phyloP scores from a whole-genome alignment of 1,140 invertebrate species.

The Drosophila ananassae region DNA sequence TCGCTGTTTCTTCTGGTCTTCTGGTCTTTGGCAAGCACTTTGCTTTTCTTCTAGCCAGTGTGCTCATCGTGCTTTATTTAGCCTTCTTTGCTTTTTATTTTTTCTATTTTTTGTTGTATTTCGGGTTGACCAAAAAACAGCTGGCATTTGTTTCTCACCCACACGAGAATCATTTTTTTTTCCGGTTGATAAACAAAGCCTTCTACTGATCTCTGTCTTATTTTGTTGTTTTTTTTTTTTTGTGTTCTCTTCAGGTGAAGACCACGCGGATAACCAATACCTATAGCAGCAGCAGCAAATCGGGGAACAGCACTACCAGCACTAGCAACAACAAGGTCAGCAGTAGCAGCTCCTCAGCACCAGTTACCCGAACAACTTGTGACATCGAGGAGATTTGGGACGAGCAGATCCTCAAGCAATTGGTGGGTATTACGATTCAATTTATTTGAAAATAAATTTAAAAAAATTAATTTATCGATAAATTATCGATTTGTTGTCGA shows the following conservation, averaged over 20 bases:
- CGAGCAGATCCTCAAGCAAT: slow-evolving; percentile 88
- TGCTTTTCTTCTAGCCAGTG: slow-evolving; percentile 38
- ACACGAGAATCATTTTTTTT: slow-evolving; percentile 32
- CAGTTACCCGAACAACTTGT: slow-evolving; percentile 85
- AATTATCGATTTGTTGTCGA: slow-evolving; percentile 1
- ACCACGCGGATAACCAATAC: slow-evolving; percentile 83
- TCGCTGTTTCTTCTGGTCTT: neutral
- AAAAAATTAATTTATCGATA: neutral
- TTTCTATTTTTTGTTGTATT: no score
- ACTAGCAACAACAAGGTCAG: slow-evolving; percentile 47
- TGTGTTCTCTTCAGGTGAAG: slow-evolving; percentile 82
- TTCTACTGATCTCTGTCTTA: slow-evolving; percentile 11
- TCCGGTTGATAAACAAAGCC: slow-evolving; percentile 74
- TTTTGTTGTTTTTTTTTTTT: slow-evolving; percentile 48
- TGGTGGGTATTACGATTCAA: slow-evolving; percentile 80
- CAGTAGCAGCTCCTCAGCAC: slow-evolving; percentile 79
- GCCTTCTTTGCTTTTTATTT: slow-evolving; percentile 7
- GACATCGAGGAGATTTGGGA: slow-evolving; percentile 90
- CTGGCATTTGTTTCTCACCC: slow-evolving; percentile 49
- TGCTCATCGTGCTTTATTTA: slow-evolving; percentile 70
- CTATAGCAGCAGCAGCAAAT: slow-evolving; percentile 60
- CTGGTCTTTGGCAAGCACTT: slow-evolving; percentile 14
- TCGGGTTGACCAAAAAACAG: slow-evolving; percentile 36
- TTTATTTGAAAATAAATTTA: no score
- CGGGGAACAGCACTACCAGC: slow-evolving; percentile 38